phyloP scores from a whole-genome alignment of 2,113 vertebrate genomes.

The Microcebus ravelobensis region DNA sequence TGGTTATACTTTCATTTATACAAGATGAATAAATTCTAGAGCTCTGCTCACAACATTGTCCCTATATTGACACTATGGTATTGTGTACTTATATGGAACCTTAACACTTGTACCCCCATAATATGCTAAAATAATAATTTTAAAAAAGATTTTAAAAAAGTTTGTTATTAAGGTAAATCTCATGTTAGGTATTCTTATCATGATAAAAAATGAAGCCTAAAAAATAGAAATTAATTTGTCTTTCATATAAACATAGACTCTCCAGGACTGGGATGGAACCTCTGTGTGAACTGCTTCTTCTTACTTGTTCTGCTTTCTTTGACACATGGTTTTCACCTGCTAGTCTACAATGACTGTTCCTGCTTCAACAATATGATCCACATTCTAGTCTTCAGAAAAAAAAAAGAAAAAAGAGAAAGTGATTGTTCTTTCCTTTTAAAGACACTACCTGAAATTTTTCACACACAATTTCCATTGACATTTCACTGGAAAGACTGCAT shows the following conservation, averaged over 20 bases:
- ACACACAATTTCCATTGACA: neutral
- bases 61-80: neutral
- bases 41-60: neutral
- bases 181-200: neutral
- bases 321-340: neutral
- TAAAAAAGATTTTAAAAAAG: too few species aligned
- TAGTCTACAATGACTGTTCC: neutral
- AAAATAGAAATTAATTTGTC: neutral
- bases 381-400: neutral
- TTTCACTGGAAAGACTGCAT: neutral
- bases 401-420: neutral
- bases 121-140: too few species aligned
- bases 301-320: neutral
- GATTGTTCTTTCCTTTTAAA: neutral
- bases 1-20: neutral
- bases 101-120: too few species aligned
- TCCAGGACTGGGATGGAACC: neutral
- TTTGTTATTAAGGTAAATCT: neutral
- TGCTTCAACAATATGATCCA: neutral
- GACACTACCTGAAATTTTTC: neutral
- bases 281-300: neutral
- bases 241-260: neutral
- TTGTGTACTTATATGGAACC: neutral
- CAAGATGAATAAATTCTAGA: neutral
- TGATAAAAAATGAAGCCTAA: neutral